phyloP scores from a whole-genome alignment of 2,888 invertebrate species.

The Patella depressa region DNA sequence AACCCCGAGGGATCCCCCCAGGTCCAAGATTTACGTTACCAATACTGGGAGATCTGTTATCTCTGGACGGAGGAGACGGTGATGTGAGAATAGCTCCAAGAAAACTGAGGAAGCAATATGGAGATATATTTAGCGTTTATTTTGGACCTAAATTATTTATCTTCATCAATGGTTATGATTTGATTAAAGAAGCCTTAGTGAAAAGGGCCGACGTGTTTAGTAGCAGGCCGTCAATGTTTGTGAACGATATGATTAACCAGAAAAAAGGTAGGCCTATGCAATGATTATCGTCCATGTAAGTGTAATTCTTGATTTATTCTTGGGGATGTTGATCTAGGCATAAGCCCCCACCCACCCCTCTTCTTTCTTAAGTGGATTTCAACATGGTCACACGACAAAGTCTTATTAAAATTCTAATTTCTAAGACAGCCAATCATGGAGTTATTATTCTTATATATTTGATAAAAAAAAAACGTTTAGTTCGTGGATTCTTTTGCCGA shows the following conservation, averaged over 20 bases:
- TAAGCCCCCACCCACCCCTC: too few relatives aligned
- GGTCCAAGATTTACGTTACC: slow-evolving; percentile 17
- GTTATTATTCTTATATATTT: too few relatives aligned
- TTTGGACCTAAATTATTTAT: slow-evolving; percentile 43
- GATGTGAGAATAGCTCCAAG: slow-evolving; percentile 35
- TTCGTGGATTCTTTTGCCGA: too few relatives aligned
- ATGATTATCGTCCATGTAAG: too few relatives aligned
- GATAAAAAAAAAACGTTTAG: too few relatives aligned
- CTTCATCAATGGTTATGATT: slow-evolving; percentile 43
- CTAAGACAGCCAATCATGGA: too few relatives aligned
- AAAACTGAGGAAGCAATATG: slow-evolving; percentile 41
- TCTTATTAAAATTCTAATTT: too few relatives aligned
- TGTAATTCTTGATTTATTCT: too few relatives aligned
- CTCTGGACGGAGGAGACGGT: not conserved
- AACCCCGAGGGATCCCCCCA: slow-evolving; percentile 15
- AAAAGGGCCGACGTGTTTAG: slow-evolving; percentile 42
- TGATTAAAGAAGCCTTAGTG: slow-evolving; percentile 45
- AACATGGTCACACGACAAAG: too few relatives aligned
- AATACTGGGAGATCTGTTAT: slow-evolving; percentile 4
- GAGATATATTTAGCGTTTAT: slow-evolving; percentile 44
- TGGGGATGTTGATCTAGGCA: too few relatives aligned
- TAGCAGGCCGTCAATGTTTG: slow-evolving; percentile 40
- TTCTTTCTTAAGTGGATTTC: too few relatives aligned
- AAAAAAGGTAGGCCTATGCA: too few relatives aligned
- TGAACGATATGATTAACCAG: not conserved